These are phyloP conservation scores for Bombus turneri DNA, from an alignment of 1,140 invertebrate species.

Conservation along the genomic window DNA sequence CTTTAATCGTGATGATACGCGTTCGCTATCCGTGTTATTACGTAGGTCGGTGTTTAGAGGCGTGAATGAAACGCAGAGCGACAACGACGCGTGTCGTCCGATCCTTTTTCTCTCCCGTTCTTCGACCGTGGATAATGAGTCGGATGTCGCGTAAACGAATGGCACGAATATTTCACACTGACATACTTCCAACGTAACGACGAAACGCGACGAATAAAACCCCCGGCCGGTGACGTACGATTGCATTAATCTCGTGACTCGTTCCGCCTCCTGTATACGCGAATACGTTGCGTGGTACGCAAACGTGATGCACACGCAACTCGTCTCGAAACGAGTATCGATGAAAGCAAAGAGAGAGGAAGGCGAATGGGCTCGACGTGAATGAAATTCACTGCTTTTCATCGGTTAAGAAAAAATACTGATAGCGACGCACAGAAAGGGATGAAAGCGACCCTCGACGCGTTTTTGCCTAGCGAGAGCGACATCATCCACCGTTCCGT, in stretches of 20 bases:
- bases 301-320: neutral
- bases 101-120: neutral
- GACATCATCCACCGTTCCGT: neutral
- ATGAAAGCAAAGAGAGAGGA: slow-evolving; percentile 6
- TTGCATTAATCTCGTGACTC: slow-evolving; percentile 44
- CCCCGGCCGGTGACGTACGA: slow-evolving; percentile 33
- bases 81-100: slow-evolving; percentile 5
- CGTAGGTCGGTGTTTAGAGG: slow-evolving; percentile 1
- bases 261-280: neutral
- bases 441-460: slow-evolving; percentile 22
- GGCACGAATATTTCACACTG: slow-evolving; percentile 46
- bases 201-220: slow-evolving; percentile 25
- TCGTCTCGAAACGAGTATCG: slow-evolving; percentile 11
- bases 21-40: slow-evolving; percentile 20
- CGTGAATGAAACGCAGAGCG: slow-evolving; percentile 20
- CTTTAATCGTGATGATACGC: slow-evolving; percentile 25
- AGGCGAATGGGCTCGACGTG: neutral
- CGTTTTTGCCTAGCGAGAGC: neutral
- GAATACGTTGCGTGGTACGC: neutral
- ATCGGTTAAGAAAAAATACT: slow-evolving; percentile 18
- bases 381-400: slow-evolving; percentile 26
- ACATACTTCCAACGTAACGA: slow-evolving; percentile 25
- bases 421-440: neutral
- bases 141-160: slow-evolving; percentile 43
- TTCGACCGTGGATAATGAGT: slow-evolving; percentile 40